These are phyloP conservation scores for Oryzias javanicus DNA, from an alignment of 2,113 vertebrate species.

Conservation along the genomic window DNA sequence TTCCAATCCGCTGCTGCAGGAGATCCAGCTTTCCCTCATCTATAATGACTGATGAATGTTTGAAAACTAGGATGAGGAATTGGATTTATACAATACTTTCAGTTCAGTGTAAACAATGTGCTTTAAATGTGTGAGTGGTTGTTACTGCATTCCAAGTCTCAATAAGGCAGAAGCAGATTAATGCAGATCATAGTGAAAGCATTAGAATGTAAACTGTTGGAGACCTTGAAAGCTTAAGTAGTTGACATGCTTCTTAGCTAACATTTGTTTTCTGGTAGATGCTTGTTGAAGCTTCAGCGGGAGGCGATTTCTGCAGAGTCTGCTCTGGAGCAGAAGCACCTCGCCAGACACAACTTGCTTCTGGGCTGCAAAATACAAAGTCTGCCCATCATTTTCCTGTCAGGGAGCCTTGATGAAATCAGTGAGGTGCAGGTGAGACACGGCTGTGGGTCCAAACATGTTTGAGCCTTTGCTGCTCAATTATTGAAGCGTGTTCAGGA, in stretches of 20 bases:
- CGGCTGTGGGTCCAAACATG: not conserved
- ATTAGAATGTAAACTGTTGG: no score
- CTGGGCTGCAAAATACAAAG: slow-evolving; percentile 87
- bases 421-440: slow-evolving; percentile 83
- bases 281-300: slow-evolving; percentile 80
- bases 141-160: no score
- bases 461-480: no score
- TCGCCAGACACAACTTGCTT: slow-evolving; percentile 86
- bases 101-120: not conserved
- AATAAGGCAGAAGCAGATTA: no score
- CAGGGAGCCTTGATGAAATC: slow-evolving; percentile 86
- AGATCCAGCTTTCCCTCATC: no score
- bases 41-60: no score
- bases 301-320: slow-evolving; percentile 77
- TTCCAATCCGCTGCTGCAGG: no score
- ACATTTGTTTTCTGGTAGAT: slow-evolving; percentile 63
- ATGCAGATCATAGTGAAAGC: no score
- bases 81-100: no score
- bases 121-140: no score
- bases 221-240: not conserved
- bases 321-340: slow-evolving; percentile 82
- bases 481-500: not conserved
- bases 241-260: not conserved
- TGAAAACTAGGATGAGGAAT: no score
- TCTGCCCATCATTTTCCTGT: slow-evolving; percentile 78